phyloP scores from a whole-genome alignment of 2,113 vertebrate species.

The Cyprinodon tularosa region DNA sequence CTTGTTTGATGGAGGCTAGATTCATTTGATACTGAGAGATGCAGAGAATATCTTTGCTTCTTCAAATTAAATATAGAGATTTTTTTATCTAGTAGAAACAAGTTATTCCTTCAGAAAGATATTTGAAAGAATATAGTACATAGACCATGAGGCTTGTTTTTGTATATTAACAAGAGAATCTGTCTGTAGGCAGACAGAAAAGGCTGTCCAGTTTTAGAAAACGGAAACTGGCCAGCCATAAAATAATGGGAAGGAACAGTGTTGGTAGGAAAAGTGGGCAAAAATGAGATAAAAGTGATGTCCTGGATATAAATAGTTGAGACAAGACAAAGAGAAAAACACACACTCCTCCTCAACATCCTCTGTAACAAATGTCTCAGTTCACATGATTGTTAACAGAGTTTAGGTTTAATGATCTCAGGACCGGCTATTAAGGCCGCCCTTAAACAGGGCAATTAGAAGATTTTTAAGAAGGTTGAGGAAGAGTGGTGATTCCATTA shows the following conservation, averaged over 20 bases:
- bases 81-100: not conserved
- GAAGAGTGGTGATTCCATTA: conserved; percentile 69
- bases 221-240: not conserved
- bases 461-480: conserved; percentile 51
- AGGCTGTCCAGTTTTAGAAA: not conserved
- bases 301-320: not conserved
- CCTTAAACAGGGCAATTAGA: conserved; percentile 68
- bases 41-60: too few species aligned
- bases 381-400: conserved; percentile 42
- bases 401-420: conserved; percentile 65
- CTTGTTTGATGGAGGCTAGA: too few species aligned
- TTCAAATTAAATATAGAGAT: not conserved
- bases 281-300: not conserved
- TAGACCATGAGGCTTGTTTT: not conserved
- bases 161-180: not conserved
- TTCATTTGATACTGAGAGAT: too few species aligned
- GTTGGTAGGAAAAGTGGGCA: not conserved
- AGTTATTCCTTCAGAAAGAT: not conserved
- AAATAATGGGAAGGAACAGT: not conserved
- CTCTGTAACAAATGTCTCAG: conserved; percentile 36
- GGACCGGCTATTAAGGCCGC: conserved; percentile 51
- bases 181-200: not conserved
- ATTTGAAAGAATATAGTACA: not conserved
- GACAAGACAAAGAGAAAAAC: conserved; percentile 10
- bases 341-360: conserved; percentile 7